phyloP scores from a whole-genome alignment of 2,888 invertebrate species.

The Synergus japonicus region DNA sequence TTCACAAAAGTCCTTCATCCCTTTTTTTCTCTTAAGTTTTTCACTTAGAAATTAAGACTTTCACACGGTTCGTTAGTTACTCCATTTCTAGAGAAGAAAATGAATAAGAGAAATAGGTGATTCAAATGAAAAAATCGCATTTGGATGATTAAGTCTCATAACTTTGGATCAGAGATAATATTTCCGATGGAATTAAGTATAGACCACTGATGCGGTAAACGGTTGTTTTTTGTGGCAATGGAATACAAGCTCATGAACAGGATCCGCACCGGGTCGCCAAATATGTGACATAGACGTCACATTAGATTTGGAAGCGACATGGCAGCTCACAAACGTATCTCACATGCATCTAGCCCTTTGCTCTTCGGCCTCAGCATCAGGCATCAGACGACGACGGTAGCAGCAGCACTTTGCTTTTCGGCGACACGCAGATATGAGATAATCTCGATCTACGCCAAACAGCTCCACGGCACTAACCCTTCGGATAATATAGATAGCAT shows the following conservation, averaged over 20 bases:
- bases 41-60: slow-evolving; percentile 12
- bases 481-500: slow-evolving; percentile 77
- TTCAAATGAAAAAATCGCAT: neutral
- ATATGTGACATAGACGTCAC: slow-evolving; percentile 76
- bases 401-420: slow-evolving; percentile 73
- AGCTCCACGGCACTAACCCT: slow-evolving; percentile 66
- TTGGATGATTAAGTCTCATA: too few relatives aligned
- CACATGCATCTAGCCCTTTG: slow-evolving; percentile 62
- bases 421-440: slow-evolving; percentile 72
- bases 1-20: slow-evolving; percentile 27
- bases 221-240: neutral
- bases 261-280: slow-evolving; percentile 42
- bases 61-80: slow-evolving; percentile 13
- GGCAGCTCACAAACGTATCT: slow-evolving; percentile 67
- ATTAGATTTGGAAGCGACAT: slow-evolving; percentile 74
- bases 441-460: slow-evolving; percentile 77
- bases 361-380: slow-evolving; percentile 48
- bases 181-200: neutral
- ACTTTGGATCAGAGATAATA: too few relatives aligned
- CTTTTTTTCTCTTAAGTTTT: slow-evolving; percentile 24
- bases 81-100: neutral
- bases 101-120: neutral
- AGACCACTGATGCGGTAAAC: neutral
- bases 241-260: slow-evolving; percentile 2
- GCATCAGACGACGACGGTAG: slow-evolving; percentile 33